Conservation (phyloP, 2,797 vertebrate genomes). For the Triplophysa yarkandensis region DNA sequence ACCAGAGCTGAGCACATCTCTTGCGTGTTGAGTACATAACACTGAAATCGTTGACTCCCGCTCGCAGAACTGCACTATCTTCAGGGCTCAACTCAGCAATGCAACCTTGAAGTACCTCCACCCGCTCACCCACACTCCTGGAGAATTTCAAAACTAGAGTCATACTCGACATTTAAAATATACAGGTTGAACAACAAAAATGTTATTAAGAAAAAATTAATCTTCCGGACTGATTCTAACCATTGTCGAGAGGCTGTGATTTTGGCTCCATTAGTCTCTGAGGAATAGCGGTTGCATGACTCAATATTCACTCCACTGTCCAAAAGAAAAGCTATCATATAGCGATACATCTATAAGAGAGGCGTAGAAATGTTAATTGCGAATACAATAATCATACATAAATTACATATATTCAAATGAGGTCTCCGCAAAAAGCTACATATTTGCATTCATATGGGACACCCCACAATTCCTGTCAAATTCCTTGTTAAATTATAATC, state of each 20-base stretch:
- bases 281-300: conserved; percentile 88
- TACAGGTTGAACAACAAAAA: not conserved
- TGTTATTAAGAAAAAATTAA: not conserved
- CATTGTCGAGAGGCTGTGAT: conserved; percentile 87
- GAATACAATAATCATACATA: not conserved
- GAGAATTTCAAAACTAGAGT: not conserved
- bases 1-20: conserved; percentile 90
- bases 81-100: conserved; percentile 86
- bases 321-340: conserved; percentile 88
- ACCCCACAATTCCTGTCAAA: too few relatives aligned
- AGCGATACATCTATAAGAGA: conserved; percentile 83
- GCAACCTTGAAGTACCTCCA: conserved; percentile 90
- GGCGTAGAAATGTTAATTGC: not conserved
- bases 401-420: not conserved
- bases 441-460: too few relatives aligned
- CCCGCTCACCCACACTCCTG: conserved; percentile 87
- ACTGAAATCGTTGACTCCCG: conserved; percentile 92
- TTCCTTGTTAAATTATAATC: too few relatives aligned
- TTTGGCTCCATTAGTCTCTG: conserved; percentile 91
- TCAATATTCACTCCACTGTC: conserved; percentile 90
- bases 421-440: too few relatives aligned
- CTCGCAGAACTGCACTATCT: conserved; percentile 82
- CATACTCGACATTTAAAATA: not conserved
- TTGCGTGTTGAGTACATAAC: conserved; percentile 95
- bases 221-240: conserved; percentile 64